These are phyloP conservation scores for Geotria australis DNA, from an alignment of 2,797 vertebrate genomes.

Conservation along the genomic window DNA sequence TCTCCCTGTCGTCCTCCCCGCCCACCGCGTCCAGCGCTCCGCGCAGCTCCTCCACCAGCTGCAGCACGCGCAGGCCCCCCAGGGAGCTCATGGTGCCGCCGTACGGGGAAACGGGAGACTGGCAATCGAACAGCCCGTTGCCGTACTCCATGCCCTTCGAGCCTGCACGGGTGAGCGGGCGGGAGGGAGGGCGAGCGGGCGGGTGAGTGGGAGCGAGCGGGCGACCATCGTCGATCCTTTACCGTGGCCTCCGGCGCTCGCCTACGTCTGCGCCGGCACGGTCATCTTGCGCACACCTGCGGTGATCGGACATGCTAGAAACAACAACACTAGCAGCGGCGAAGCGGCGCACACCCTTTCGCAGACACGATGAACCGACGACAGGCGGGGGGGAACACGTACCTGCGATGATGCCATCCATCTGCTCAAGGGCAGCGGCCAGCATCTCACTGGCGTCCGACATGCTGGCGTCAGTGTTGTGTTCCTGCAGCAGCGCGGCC, in stretches of 20 bases:
- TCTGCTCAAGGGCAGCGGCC: slow-evolving; percentile 82
- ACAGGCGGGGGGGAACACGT: slow-evolving; percentile 2
- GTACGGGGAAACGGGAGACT: slow-evolving; percentile 65
- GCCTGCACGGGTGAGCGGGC: slow-evolving; percentile 13
- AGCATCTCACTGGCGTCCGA: slow-evolving; percentile 89
- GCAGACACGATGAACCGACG: neutral
- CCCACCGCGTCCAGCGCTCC: slow-evolving; percentile 72
- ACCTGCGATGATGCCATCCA: slow-evolving; percentile 97
- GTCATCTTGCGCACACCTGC: no score
- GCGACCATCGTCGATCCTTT: neutral
- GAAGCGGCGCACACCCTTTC: neutral
- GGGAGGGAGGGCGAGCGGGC: neutral
- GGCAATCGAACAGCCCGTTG: slow-evolving; percentile 83
- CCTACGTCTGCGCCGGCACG: no score
- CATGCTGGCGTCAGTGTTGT: slow-evolving; percentile 33
- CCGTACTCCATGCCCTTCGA: slow-evolving; percentile 81
- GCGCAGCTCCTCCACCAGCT: slow-evolving; percentile 63
- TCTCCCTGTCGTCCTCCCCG: slow-evolving; percentile 43
- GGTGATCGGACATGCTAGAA: no score
- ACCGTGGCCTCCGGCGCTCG: no score
- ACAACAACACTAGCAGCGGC: no score
- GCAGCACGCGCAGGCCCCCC: slow-evolving; percentile 49
- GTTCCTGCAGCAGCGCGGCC: slow-evolving; percentile 1
- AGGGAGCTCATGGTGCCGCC: slow-evolving; percentile 10
- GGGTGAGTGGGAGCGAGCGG: neutral